Percentiles rank a stretch among this genome's conserved stretches.
phyloP scores from a whole-genome alignment of 1,140 invertebrate genomes.

The Mesaphorura yosii region DNA sequence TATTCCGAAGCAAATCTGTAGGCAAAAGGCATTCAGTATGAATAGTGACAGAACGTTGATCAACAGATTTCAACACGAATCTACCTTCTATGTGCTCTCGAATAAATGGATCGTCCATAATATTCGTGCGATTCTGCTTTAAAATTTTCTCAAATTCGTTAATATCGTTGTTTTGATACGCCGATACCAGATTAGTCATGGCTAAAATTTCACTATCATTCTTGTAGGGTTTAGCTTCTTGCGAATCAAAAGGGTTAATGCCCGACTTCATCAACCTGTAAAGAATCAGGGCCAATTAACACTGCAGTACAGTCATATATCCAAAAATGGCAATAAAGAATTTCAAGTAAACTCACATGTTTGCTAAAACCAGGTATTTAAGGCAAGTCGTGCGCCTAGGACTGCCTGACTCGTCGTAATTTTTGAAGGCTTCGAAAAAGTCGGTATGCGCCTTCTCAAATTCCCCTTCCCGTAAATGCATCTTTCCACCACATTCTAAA shows the following conservation, averaged over 20 bases:
- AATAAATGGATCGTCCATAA: constrained; percentile 99
- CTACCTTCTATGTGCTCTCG: constrained; percentile 91
- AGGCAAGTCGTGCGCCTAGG: constrained; percentile 91
- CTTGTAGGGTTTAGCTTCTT: constrained; percentile 99
- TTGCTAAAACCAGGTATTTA: constrained; percentile 96
- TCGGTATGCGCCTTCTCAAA: constrained; percentile 99
- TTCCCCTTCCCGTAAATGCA: constrained; percentile 96
- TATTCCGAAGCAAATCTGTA: constrained; percentile 85
- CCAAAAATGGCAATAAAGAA: constrained; percentile 1
- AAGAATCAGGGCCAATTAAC: no score
- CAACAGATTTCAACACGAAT: constrained; percentile 6
- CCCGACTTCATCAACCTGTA: constrained; percentile 95
- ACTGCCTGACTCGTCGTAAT: constrained; percentile 99
- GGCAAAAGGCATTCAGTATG: constrained; percentile 32
- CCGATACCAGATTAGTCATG: constrained; percentile 97
- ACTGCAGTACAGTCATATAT: neutral
- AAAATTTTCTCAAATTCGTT: constrained; percentile 96
- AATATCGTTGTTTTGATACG: constrained; percentile 99
- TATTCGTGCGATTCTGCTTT: constrained; percentile 85
- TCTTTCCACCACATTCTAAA: constrained; percentile 96
- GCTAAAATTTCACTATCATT: constrained; percentile 98
- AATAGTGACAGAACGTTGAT: constrained; percentile 6
- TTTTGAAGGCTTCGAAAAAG: constrained; percentile 99
- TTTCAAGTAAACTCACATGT: constrained; percentile 57
- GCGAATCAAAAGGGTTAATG: constrained; percentile 99